Evolutionary conservation across 2,888 invertebrate species (phyloP).

Genomic region (Plagodis pulveraria): DNA sequence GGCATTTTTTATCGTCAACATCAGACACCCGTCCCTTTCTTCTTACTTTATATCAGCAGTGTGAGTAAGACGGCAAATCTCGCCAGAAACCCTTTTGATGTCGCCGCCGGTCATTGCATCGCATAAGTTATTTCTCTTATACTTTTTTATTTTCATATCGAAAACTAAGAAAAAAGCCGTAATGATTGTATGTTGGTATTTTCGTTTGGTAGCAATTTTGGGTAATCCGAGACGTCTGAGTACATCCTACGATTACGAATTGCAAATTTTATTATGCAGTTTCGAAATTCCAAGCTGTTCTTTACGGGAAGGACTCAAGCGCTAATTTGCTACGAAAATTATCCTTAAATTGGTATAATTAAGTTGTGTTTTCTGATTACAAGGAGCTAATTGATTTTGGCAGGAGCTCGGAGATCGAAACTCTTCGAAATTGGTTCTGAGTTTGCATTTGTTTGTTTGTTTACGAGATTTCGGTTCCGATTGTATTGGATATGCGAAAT

Average conservation of each 20-base stretch:
- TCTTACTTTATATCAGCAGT: slow-evolving; percentile 28
- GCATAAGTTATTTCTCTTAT: slow-evolving; percentile 64
- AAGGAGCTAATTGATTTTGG: slow-evolving; percentile 78
- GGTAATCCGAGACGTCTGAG: slow-evolving; percentile 68
- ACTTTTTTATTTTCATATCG: slow-evolving; percentile 69
- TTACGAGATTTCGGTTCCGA: slow-evolving; percentile 48
- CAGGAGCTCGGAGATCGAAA: slow-evolving; percentile 66
- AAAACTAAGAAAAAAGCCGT: slow-evolving; percentile 71
- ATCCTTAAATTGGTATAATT: slow-evolving; percentile 14
- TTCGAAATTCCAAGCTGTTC: slow-evolving; percentile 3
- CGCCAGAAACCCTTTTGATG: slow-evolving; percentile 73
- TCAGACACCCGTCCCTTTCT: slow-evolving; percentile 49
- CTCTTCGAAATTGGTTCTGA: slow-evolving; percentile 56
- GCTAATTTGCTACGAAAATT: slow-evolving; percentile 32
- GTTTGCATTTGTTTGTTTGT: slow-evolving; percentile 57
- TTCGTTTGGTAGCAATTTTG: slow-evolving; percentile 72
- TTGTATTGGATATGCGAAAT: slow-evolving; percentile 52
- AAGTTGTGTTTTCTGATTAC: slow-evolving; percentile 52
- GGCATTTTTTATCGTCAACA: slow-evolving; percentile 67
- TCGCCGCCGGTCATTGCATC: slow-evolving; percentile 76
- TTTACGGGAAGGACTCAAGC: slow-evolving; percentile 2
- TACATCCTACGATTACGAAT: slow-evolving; percentile 65
- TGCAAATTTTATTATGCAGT: slow-evolving; percentile 37
- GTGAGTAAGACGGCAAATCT: slow-evolving; percentile 55
- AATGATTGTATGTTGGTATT: slow-evolving; percentile 63